Conservation (phyloP, 2,888 invertebrate genomes). For the Halocaridina rubra region DNA sequence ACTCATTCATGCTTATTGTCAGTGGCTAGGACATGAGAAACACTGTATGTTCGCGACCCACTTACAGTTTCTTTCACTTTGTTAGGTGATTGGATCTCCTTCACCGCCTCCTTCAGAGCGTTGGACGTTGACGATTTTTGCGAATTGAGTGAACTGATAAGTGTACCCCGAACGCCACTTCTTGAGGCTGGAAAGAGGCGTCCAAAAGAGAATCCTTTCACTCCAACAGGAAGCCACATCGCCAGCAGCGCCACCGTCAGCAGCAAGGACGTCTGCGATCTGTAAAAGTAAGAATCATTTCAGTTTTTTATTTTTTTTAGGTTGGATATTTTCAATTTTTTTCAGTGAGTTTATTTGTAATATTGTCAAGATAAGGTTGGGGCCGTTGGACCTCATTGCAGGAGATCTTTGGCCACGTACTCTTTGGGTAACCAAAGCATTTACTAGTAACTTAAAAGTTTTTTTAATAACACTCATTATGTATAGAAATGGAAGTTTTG, state of each 20-base stretch:
- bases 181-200: constrained; percentile 45
- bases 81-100: not conserved
- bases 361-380: too few relatives aligned
- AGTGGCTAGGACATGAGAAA: not conserved
- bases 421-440: too few relatives aligned
- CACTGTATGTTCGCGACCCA: not conserved
- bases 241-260: not conserved
- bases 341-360: too few relatives aligned
- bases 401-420: too few relatives aligned
- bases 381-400: too few relatives aligned
- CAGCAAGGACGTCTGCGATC: not conserved
- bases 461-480: too few relatives aligned
- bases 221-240: not conserved
- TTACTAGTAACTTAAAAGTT: too few relatives aligned
- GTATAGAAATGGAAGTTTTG: too few relatives aligned
- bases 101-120: constrained; percentile 26
- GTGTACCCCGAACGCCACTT: constrained; percentile 31
- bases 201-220: constrained; percentile 22
- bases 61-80: not conserved
- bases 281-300: not conserved
- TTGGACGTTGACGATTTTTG: not conserved
- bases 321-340: too few relatives aligned
- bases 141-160: not conserved
- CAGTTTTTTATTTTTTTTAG: too few relatives aligned
- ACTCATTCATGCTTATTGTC: not conserved